phyloP scores from a whole-genome alignment of 2,113 vertebrate genomes.

The Perca fluviatilis region DNA sequence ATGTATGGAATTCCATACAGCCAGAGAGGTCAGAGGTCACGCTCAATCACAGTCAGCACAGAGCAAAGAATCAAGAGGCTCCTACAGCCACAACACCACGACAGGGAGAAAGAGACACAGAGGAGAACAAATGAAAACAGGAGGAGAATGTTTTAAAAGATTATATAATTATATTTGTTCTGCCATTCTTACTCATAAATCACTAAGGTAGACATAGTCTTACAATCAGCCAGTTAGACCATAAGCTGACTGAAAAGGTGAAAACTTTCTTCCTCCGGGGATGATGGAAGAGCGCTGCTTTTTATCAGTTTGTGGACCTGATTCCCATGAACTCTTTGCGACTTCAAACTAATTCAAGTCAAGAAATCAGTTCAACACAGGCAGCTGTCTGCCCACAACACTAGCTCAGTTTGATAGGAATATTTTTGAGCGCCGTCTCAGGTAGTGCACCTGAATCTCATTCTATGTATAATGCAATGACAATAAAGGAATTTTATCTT shows the following conservation, averaged over 20 bases:
- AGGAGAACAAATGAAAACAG: constrained; percentile 7
- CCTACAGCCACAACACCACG: constrained; percentile 55
- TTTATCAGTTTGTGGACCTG: not conserved
- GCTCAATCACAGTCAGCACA: constrained; percentile 76
- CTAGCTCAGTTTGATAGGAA: not conserved
- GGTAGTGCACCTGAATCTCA: too few species aligned
- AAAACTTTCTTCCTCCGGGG: not conserved
- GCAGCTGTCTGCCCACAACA: not conserved
- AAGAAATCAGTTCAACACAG: constrained; percentile 1
- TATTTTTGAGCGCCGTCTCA: too few species aligned
- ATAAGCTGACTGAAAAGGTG: not conserved
- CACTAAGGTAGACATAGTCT: not conserved
- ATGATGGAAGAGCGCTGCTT: not conserved
- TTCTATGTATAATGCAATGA: too few species aligned
- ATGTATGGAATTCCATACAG: constrained; percentile 83
- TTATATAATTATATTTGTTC: not conserved
- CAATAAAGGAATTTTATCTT: too few species aligned
- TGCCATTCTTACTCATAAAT: not conserved
- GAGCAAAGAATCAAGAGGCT: constrained; percentile 57
- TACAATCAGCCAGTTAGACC: not conserved
- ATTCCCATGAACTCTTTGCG: not conserved
- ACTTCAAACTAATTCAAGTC: not conserved
- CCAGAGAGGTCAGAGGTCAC: constrained; percentile 68
- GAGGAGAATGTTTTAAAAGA: constrained; percentile 38
- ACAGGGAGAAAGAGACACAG: constrained; percentile 11